Evolutionary conservation across 2,797 vertebrate genomes (phyloP).

Genomic region (Acanthurus lineatus): DNA sequence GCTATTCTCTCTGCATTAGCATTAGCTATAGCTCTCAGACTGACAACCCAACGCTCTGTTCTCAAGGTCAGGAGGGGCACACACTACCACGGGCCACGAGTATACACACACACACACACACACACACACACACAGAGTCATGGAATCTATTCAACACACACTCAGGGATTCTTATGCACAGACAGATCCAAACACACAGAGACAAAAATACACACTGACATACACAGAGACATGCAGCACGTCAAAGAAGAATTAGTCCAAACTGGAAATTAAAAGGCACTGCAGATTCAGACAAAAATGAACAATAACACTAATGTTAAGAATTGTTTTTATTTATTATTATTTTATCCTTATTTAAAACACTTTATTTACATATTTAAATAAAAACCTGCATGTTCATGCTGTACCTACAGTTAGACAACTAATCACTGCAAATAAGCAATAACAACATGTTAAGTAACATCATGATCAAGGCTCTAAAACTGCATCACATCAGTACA

Average conservation of each 20-base stretch:
- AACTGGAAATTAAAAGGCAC: background rate
- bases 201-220: slow-evolving; percentile 51
- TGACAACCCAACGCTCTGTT: slow-evolving; percentile 74
- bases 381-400: too few relatives aligned
- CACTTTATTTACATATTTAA: too few relatives aligned
- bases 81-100: slow-evolving; percentile 75
- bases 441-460: too few relatives aligned
- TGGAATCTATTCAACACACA: slow-evolving; percentile 2
- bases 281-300: background rate
- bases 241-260: background rate
- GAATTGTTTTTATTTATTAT: too few relatives aligned
- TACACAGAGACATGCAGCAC: slow-evolving; percentile 16
- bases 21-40: slow-evolving; percentile 82
- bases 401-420: too few relatives aligned
- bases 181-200: slow-evolving; percentile 42
- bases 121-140: slow-evolving; percentile 24
- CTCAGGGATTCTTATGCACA: slow-evolving; percentile 53
- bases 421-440: too few relatives aligned
- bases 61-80: slow-evolving; percentile 84
- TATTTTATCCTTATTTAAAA: background rate
- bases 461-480: too few relatives aligned
- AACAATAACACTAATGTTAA: background rate
- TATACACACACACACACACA: slow-evolving; percentile 52
- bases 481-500: background rate
- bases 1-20: slow-evolving; percentile 82